These are phyloP conservation scores for Dendroctonus ponderosae DNA, from an alignment of 1,140 invertebrate species.

Conservation along the genomic window DNA sequence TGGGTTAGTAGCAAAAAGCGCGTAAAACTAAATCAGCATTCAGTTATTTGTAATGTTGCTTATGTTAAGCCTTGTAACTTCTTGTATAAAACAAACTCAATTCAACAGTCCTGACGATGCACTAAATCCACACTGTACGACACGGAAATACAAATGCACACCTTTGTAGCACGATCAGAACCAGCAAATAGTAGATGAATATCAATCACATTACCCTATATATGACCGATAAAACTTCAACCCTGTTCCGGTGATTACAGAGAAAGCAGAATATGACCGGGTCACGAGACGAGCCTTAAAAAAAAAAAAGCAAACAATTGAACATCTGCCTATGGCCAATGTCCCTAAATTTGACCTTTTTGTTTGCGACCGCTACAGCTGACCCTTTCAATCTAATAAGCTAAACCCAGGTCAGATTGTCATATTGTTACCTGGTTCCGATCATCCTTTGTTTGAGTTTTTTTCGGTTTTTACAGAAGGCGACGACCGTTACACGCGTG, in stretches of 20 bases:
- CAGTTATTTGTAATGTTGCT: too few species aligned
- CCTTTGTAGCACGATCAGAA: too few species aligned
- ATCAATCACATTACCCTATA: not conserved
- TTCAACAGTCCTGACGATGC: too few species aligned
- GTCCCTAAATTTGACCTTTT: constrained; percentile 42
- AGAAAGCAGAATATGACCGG: constrained; percentile 13
- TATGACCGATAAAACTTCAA: not conserved
- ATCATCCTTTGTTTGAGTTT: constrained; percentile 22
- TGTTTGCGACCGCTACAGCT: constrained; percentile 26
- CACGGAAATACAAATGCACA: too few species aligned
- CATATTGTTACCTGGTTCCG: constrained; percentile 27
- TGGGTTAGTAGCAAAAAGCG: too few species aligned
- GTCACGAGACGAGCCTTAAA: constrained; percentile 17
- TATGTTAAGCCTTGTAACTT: too few species aligned
- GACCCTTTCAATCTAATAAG: constrained; percentile 23
- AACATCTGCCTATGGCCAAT: constrained; percentile 40
- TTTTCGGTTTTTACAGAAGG: constrained; percentile 6
- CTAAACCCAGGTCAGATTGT: constrained; percentile 21
- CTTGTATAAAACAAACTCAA: too few species aligned
- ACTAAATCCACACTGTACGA: too few species aligned
- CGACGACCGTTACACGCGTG: constrained; percentile 15
- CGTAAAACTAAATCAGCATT: too few species aligned
- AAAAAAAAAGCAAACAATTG: constrained; percentile 30
- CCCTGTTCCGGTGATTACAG: constrained; percentile 9
- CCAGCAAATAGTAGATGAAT: too few species aligned